Evolutionary conservation across 2,113 vertebrate genomes (phyloP).

Genomic region (Pimephales promelas): DNA sequence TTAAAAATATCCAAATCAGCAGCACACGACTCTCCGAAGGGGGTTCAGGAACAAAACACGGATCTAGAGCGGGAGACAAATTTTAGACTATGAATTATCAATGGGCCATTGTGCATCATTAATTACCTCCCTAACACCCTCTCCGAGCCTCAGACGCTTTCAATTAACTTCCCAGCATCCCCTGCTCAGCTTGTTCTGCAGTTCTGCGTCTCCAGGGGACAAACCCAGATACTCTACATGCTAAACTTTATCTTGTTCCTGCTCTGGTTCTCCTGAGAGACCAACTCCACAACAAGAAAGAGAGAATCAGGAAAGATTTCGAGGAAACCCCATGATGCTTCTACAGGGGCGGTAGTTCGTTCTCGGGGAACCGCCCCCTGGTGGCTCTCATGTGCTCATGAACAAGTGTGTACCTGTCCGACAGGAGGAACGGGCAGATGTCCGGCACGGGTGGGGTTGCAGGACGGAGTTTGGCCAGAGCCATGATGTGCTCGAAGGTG

Average conservation of each 20-base stretch:
- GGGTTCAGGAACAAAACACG: constrained; percentile 43
- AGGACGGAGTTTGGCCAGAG: constrained; percentile 90
- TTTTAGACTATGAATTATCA: constrained; percentile 58
- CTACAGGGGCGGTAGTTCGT: no score
- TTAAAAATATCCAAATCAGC: constrained; percentile 18
- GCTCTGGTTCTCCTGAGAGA: constrained; percentile 59
- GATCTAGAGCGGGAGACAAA: constrained; percentile 38
- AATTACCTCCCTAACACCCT: constrained; percentile 56
- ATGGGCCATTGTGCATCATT: constrained; percentile 58
- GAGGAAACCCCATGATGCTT: not conserved
- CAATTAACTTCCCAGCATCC: constrained; percentile 54
- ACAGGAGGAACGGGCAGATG: constrained; percentile 93
- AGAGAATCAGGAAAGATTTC: constrained; percentile 49
- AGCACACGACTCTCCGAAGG: not conserved
- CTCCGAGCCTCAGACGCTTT: constrained; percentile 29
- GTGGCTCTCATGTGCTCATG: no score
- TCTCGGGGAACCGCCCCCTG: no score
- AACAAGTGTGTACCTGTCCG: constrained; percentile 78
- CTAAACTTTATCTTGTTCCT: constrained; percentile 61
- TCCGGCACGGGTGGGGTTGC: constrained; percentile 95
- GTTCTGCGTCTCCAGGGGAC: constrained; percentile 60
- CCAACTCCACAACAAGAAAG: constrained; percentile 56
- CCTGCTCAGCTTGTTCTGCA: constrained; percentile 14
- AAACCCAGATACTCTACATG: constrained; percentile 69
- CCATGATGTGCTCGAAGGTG: constrained; percentile 97